phyloP scores from a whole-genome alignment of 2,797 vertebrate genomes.

The Octomys mimax region DNA sequence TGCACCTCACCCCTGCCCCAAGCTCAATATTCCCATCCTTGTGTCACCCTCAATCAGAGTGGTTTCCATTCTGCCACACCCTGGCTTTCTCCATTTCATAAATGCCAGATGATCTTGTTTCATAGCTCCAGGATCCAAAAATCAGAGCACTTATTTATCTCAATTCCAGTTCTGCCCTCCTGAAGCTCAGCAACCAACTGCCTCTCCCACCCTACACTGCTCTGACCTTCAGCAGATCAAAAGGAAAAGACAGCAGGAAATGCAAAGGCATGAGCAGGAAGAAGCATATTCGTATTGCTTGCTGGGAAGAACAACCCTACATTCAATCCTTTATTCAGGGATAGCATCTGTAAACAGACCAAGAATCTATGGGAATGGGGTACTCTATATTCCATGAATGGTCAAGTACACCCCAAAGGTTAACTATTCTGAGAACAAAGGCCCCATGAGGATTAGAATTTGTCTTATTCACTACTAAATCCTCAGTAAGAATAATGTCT shows the following conservation, averaged over 20 bases:
- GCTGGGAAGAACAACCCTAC: not conserved
- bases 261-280: not conserved
- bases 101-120: not conserved
- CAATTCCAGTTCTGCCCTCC: not conserved
- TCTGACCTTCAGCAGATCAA: not conserved
- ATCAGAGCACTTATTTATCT: not conserved
- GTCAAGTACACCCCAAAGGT: not conserved
- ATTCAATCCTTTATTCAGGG: not conserved
- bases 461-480: constrained; percentile 30
- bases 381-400: not conserved
- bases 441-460: not conserved
- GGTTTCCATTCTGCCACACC: not conserved
- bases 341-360: not conserved
- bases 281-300: not conserved
- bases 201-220: not conserved
- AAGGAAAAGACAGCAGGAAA: constrained; percentile 13
- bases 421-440: not conserved
- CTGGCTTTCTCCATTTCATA: not conserved
- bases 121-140: not conserved
- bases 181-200: not conserved
- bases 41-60: not conserved
- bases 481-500: not conserved
- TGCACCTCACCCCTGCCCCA: not conserved
- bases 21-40: not conserved
- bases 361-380: not conserved